These are phyloP conservation scores for Brenthis ino DNA, from an alignment of 2,888 invertebrate genomes.

Conservation along the genomic window DNA sequence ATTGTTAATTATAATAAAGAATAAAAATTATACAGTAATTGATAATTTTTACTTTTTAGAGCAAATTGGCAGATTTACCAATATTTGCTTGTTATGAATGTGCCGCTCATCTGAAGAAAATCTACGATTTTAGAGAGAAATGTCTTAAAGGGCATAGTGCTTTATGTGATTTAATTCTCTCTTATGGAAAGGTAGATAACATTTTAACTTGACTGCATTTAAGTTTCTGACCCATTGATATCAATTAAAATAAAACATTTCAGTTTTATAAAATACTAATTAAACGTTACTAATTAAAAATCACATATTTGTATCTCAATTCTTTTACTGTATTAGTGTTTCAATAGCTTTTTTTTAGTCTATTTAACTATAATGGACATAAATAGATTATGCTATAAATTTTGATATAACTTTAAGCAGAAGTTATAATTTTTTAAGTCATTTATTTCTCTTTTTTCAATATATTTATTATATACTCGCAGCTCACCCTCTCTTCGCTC, in stretches of 20 bases:
- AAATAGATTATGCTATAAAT: too few species aligned
- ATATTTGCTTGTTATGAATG: conserved; percentile 65
- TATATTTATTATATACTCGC: neutral
- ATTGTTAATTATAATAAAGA: neutral
- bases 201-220: neutral
- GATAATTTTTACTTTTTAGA: conserved; percentile 22
- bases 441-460: neutral
- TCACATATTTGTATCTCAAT: too few species aligned
- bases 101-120: conserved; percentile 59
- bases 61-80: conserved; percentile 47
- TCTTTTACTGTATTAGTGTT: too few species aligned
- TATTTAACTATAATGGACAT: too few species aligned
- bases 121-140: conserved; percentile 59
- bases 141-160: conserved; percentile 57
- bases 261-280: too few species aligned
- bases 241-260: too few species aligned
- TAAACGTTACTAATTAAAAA: too few species aligned
- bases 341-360: too few species aligned
- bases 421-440: neutral
- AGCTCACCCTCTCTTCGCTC: too few species aligned
- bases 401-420: too few species aligned
- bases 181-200: conserved; percentile 56
- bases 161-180: conserved; percentile 55
- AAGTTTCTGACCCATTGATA: too few species aligned
- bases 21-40: neutral